Percentiles rank a stretch among this genome's conserved stretches.
phyloP scores from a whole-genome alignment of 2,888 invertebrate species.

The Chalcis sispes region DNA sequence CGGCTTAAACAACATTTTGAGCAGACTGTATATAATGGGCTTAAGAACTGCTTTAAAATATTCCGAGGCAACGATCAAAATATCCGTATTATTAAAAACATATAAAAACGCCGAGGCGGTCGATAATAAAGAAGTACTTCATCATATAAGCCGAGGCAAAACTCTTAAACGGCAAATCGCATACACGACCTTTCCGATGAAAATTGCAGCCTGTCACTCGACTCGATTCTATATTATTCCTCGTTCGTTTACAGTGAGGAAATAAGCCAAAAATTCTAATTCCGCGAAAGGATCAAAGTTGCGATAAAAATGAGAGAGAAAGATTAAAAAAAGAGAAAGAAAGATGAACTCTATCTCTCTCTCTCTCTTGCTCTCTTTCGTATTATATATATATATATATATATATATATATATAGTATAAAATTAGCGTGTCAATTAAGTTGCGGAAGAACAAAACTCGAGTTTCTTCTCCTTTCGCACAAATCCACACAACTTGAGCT shows the following conservation, averaged over 20 bases:
- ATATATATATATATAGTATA: slow-evolving; percentile 5
- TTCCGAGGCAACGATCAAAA: neutral
- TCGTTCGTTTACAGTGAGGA: too few relatives aligned
- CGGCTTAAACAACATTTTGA: too few relatives aligned
- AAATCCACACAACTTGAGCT: too few relatives aligned
- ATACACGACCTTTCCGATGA: too few relatives aligned
- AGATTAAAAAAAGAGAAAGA: slow-evolving; percentile 28
- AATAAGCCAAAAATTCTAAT: too few relatives aligned
- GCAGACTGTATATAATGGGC: neutral
- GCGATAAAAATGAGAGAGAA: slow-evolving; percentile 50
- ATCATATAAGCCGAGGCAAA: slow-evolving; percentile 10
- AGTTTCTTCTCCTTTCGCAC: slow-evolving; percentile 20
- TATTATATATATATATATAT: too few relatives aligned
- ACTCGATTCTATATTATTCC: too few relatives aligned
- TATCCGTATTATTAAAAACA: slow-evolving; percentile 45
- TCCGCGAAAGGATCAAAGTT: slow-evolving; percentile 52
- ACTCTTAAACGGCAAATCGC: too few relatives aligned
- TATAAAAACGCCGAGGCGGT: slow-evolving; percentile 27
- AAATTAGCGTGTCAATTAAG: slow-evolving; percentile 42
- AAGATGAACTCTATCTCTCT: too few relatives aligned
- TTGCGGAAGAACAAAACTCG: slow-evolving; percentile 43
- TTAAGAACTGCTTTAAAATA: neutral
- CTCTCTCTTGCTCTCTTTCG: too few relatives aligned
- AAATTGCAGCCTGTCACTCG: slow-evolving; percentile 48
- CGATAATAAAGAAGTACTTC: slow-evolving; percentile 40